Base-by-base conservation (phyloP, 2,888 invertebrate species). In the Lydus trimaculatus region DNA sequence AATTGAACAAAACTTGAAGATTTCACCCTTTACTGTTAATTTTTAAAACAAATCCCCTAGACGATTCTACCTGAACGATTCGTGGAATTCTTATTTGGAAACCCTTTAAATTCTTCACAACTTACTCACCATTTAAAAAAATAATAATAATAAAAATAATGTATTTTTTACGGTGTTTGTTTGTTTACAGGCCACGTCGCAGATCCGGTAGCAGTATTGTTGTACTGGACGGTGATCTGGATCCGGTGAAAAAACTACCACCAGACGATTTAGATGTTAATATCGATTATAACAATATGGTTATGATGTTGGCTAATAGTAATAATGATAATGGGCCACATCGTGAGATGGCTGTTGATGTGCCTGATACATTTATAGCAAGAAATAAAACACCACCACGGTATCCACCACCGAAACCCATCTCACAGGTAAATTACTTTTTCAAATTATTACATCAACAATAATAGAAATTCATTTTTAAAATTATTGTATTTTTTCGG, bases 341-440 rank as follows among this genome's bases (percentile, higher is more conserved):
- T 89, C 92, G 98, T 84, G 98, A 98, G 91, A 96, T 98, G 95
- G 97, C 98, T 84, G 97, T 98, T 86, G 98, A 98, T 88, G 97
- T 97, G 81, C 98, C 98, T 82, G 97, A 97, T 85, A 93, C 93
- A 81, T 97, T 97, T 88, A 92, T 96, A 82, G 95, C 94, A 77
- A 89, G 94, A 81, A 94, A 93, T 86, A 97, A 97, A 87, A 95
- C 95, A 75, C 95, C 96, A 58, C 97, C 96, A 48, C 90, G 95
- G 80, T 96, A 95, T 89, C 94, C 94, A 73, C 94, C 94, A 61
- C 94, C 94, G 64, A 90, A 92, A 78, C 79, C 82, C n/a, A 72
- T 74, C 15, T 61, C 79, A 48, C 78, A 79, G 78, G 82, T 82
- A 74, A 73, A 36, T n/a, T n/a, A 15, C 11, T 36, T 62, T 36